Conservation (phyloP, 2,888 invertebrate species). For the Balanococcus diminutus region DNA sequence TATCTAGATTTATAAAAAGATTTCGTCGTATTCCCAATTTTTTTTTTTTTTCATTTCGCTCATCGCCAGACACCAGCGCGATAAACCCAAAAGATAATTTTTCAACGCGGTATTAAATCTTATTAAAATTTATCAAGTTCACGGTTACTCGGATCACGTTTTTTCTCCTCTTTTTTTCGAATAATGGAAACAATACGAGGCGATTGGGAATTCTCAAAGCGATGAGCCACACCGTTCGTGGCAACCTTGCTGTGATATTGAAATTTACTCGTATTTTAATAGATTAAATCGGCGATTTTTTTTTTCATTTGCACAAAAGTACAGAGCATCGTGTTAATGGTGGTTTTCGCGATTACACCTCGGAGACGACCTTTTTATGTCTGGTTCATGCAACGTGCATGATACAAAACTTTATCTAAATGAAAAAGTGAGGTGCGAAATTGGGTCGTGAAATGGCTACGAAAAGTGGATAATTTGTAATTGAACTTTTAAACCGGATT, state of each 20-base stretch:
- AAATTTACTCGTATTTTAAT: too few species aligned
- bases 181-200: not conserved
- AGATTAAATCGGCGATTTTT: not conserved
- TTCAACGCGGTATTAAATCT: not conserved
- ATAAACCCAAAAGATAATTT: not conserved
- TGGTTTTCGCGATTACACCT: not conserved
- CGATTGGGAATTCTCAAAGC: not conserved
- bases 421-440: not conserved
- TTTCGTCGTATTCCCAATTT: not conserved
- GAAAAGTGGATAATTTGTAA: not conserved
- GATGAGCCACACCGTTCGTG: not conserved
- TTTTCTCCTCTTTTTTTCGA: not conserved
- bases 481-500: not conserved
- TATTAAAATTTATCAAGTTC: slow-evolving; percentile 38
- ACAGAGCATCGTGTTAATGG: not conserved
- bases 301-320: not conserved
- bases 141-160: slow-evolving; percentile 5
- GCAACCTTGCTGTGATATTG: slow-evolving; percentile 39
- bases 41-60: too few species aligned
- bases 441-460: not conserved
- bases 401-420: not conserved
- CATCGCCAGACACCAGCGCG: not conserved
- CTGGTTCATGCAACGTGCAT: not conserved
- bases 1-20: not conserved
- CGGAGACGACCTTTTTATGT: slow-evolving; percentile 15